A percentile compares a stretch with the other conserved stretches of the same genome.
Evolutionary conservation across 2,113 vertebrate species (phyloP).

Genomic region (Nibea albiflora): DNA sequence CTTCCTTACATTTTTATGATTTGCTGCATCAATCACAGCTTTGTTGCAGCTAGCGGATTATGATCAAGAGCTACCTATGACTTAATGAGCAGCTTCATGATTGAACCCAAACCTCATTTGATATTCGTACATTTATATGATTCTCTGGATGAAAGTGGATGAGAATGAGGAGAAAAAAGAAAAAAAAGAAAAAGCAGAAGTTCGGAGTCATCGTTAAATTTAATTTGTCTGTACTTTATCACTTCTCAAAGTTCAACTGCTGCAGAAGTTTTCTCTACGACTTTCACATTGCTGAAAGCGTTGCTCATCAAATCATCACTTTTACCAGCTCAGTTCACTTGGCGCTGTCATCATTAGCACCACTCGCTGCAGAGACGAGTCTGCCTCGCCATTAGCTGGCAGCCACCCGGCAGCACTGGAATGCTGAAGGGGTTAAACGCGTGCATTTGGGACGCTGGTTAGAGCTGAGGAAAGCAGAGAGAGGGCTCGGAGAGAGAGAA

Average conservation of each 20-base stretch:
- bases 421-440: constrained; percentile 50
- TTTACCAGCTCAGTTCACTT: constrained; percentile 48
- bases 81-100: constrained; percentile 58
- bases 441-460: constrained; percentile 38
- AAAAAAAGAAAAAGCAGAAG: background rate
- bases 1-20: constrained; percentile 16
- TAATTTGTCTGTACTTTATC: constrained; percentile 45
- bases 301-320: constrained; percentile 46
- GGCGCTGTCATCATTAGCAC: constrained; percentile 56
- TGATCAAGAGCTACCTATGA: constrained; percentile 57
- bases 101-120: constrained; percentile 51
- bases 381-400: constrained; percentile 34
- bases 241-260: constrained; percentile 27
- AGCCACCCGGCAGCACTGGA: constrained; percentile 15
- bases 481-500: constrained; percentile 4
- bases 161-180: background rate
- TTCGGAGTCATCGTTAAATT: constrained; percentile 43
- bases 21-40: constrained; percentile 45
- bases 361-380: constrained; percentile 45
- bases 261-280: constrained; percentile 17
- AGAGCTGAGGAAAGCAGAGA: constrained; percentile 28
- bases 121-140: constrained; percentile 48
- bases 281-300: constrained; percentile 20
- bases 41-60: constrained; percentile 37
- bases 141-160: constrained; percentile 36